A percentile compares a stretch with the other conserved stretches of the same genome.
phyloP scores from a whole-genome alignment of 2,113 vertebrate species.

The Passer domesticus region DNA sequence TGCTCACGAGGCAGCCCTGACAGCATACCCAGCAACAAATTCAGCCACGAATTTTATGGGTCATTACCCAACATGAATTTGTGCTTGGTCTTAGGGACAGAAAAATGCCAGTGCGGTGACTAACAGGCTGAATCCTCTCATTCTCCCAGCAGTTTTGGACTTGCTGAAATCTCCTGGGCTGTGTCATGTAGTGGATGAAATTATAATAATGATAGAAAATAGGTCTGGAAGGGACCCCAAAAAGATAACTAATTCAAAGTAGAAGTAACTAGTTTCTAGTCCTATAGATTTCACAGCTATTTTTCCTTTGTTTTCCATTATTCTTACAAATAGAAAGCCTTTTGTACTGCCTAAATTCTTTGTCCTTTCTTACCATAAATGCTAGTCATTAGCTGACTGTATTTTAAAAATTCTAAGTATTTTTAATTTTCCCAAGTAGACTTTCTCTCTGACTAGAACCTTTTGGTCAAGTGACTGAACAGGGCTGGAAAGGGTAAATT shows the following conservation, averaged over 20 bases:
- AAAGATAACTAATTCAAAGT: background rate
- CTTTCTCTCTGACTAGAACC: background rate
- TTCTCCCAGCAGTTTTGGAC: background rate
- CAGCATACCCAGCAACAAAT: background rate
- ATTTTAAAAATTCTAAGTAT: background rate
- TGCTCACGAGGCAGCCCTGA: background rate
- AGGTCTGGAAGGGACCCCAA: background rate
- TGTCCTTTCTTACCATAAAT: background rate
- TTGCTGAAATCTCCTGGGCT: background rate
- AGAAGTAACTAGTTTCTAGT: background rate
- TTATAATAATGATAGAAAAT: background rate
- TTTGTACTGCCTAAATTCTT: background rate
- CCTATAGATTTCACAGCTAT: background rate
- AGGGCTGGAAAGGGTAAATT: background rate
- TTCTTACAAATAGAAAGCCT: background rate
- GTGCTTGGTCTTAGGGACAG: background rate
- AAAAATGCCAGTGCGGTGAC: background rate
- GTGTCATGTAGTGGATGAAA: background rate
- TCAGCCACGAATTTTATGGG: background rate
- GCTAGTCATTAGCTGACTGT: background rate
- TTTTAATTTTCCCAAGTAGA: background rate
- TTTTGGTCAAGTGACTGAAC: background rate
- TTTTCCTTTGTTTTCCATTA: background rate
- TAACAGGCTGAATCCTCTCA: background rate
- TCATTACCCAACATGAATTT: fast-evolving